Percentiles rank a stretch among this genome's conserved stretches.
Evolutionary conservation across 2,113 vertebrate species (phyloP).

Genomic region (Chaetorhynchus papuensis): DNA sequence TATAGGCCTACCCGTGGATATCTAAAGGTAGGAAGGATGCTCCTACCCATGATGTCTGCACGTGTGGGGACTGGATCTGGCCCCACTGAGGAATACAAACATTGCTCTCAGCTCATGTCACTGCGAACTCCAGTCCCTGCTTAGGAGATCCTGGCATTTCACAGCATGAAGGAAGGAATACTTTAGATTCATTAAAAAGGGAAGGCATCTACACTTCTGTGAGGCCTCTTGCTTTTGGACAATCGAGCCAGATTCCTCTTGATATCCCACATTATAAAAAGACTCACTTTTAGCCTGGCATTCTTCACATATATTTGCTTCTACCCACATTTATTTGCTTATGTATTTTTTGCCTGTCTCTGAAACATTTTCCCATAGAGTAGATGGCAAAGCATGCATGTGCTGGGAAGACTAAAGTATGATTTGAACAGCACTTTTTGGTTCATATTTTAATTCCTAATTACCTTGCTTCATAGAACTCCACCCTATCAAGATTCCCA

Average conservation of each 20-base stretch:
- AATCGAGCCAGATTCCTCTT: not conserved
- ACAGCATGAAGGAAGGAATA: not conserved
- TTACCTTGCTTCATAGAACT: not conserved
- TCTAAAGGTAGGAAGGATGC: not conserved
- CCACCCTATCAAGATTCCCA: not conserved
- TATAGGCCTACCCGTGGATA: not conserved
- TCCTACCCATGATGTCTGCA: accelerated
- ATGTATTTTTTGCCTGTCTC: not conserved
- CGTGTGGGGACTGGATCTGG: not conserved
- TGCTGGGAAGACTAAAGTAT: not conserved
- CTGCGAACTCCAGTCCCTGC: not conserved
- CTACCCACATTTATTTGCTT: not conserved
- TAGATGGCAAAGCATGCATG: not conserved
- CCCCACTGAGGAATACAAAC: not conserved
- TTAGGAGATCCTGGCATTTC: not conserved
- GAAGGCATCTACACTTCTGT: not conserved
- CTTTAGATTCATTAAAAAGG: not conserved
- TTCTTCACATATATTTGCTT: not conserved
- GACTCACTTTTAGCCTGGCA: not conserved
- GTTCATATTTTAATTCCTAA: not conserved
- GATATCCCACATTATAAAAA: not conserved
- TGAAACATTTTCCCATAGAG: not conserved
- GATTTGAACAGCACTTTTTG: not conserved
- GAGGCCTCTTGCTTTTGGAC: not conserved
- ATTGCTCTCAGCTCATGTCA: not conserved